Evolutionary conservation across 2,113 vertebrate genomes (phyloP).

Genomic region (Aix galericulata): DNA sequence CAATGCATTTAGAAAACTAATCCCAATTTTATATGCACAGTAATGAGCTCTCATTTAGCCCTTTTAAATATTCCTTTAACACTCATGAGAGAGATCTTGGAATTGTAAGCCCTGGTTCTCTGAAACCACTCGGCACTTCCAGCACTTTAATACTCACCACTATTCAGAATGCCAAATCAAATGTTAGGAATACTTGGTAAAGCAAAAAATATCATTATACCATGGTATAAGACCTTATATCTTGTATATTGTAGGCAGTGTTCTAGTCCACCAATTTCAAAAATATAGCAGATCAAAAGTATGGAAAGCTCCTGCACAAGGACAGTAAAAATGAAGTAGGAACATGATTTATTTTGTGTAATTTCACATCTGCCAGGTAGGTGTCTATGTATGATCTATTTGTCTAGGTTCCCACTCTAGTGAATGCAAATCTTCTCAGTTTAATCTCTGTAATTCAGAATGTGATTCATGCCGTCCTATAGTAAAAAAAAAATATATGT

Average conservation of each 20-base stretch:
- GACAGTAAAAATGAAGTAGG: not conserved
- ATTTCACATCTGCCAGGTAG: not conserved
- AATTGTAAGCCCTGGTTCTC: not conserved
- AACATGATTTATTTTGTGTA: not conserved
- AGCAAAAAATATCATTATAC: not conserved
- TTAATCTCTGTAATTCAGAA: not conserved
- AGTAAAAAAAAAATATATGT: not conserved
- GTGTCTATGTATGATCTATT: not conserved
- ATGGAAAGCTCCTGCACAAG: not conserved
- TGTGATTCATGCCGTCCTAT: not conserved
- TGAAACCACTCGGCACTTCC: not conserved
- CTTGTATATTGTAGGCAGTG: not conserved
- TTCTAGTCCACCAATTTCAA: not conserved
- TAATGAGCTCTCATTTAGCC: not conserved
- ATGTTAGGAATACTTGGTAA: not conserved
- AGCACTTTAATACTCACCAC: not conserved
- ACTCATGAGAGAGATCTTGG: not conserved
- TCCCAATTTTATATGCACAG: not conserved
- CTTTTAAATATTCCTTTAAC: not conserved
- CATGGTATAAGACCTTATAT: not conserved
- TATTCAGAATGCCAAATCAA: not conserved
- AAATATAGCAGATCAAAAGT: not conserved
- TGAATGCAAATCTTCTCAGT: not conserved
- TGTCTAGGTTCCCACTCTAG: not conserved
- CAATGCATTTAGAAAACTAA: not conserved